Base-by-base conservation (phyloP, 2,113 vertebrate genomes). In the Cochlearius cochlearius region DNA sequence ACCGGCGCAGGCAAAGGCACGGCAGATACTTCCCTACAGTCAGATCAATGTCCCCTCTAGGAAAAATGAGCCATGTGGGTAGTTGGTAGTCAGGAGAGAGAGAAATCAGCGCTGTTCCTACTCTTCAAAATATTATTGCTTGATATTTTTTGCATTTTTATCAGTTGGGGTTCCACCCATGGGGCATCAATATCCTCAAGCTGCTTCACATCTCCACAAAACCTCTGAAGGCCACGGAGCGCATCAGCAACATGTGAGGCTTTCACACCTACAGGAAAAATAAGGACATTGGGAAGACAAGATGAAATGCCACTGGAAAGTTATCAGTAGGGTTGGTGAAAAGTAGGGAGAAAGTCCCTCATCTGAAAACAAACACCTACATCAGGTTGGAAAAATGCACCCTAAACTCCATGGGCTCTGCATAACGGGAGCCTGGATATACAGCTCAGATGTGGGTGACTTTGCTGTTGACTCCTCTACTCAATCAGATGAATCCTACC, bases 131-230 rank as follows among this genome's bases (percentile, higher is more conserved):
- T 53, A 20, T 7, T 63, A 1, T 13, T 66, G 8, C 26, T 41
- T 55, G 23, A 16, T 45, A 12, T 12, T 41, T 68, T 82, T 79
- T 64, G 10, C 11, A 12, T 38, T 80, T 89, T 91, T 76, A 55
- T 69, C 22, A 9, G 6, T 29, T 66, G 45, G 25, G 18, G 36
- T 90, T 43, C 30, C 34, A 50, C 21, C 10, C 26, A 15, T 26
- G 10, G 32, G 34, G 1, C 11, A 52, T 29, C 9, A 34, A 27
- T 39, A 49, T 25, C 53, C 8, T 45, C 2, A 0, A 1, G 23
- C 2, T 25, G 4, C 38, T 71, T 62, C 5, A 1, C 10, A 36
- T 27, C 19, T 36, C 58, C 34, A 26, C 6, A 78, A 71, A 81
- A 74, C 2, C 12, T 38, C 74, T 55, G 29, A 79, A 68, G 22